Percentiles rank a stretch among this genome's conserved stretches.
These are phyloP conservation scores for Bruchidius siliquastri DNA, from an alignment of 2,888 invertebrate genomes.

Conservation along the genomic window DNA sequence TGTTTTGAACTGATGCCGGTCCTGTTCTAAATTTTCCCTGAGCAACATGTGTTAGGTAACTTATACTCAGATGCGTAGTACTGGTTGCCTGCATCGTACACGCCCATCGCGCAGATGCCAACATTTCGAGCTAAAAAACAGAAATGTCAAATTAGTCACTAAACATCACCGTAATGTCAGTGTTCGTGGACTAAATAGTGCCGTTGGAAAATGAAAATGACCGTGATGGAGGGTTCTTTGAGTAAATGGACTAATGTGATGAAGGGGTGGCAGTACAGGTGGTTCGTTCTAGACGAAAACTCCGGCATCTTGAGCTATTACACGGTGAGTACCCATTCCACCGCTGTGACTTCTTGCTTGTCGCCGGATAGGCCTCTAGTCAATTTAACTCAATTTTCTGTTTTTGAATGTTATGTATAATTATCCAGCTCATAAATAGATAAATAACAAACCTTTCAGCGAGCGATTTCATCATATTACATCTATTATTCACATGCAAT, in stretches of 20 bases:
- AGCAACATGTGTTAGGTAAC: not conserved
- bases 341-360: not conserved
- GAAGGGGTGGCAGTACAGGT: constrained; percentile 99
- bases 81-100: constrained; percentile 9
- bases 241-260: constrained; percentile 98
- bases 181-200: constrained; percentile 26
- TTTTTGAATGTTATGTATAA: not conserved
- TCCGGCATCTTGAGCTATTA: constrained; percentile 95
- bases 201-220: constrained; percentile 26
- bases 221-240: constrained; percentile 81
- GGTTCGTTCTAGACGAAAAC: constrained; percentile 98
- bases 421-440: not conserved
- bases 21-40: not conserved
- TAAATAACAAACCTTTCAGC: not conserved
- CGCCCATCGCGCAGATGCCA: constrained; percentile 20
- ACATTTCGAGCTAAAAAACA: constrained; percentile 12
- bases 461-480: not conserved
- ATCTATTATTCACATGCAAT: not conserved
- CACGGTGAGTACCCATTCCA: constrained; percentile 67
- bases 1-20: not conserved
- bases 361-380: not conserved
- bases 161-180: constrained; percentile 25
- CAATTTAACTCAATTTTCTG: not conserved
- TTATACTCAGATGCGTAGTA: not conserved
- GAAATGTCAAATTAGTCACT: constrained; percentile 22